Base-by-base conservation (phyloP, 2,113 vertebrate species). In the Promerops cafer region DNA sequence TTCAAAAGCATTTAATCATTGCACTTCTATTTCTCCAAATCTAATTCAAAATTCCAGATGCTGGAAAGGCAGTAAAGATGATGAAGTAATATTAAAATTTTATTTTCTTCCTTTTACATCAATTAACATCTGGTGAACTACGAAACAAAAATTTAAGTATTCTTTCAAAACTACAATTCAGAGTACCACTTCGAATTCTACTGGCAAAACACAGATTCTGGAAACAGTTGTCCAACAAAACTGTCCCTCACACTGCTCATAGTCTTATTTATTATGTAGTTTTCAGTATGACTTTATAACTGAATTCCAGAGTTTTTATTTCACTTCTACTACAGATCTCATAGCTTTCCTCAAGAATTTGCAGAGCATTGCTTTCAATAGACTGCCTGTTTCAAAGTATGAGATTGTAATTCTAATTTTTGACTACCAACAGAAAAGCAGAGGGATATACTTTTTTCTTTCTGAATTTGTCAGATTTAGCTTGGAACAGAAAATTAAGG, bases 201-300 rank as follows among this genome's bases (percentile, higher is more conserved):
- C 17, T 16, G 30, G 13, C 4, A 83, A 63, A 42, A 65, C 0
- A 0, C 2, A 24, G 27, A 60, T 33, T 65, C 19, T 57, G 14
- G 31, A 70, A 80, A 83, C 6, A 27, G 44, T n/a, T 78, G 8
- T 49, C 18, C 22, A 69, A 35, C 20, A 54, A 33, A 80, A 42
- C 30, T 45, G 9, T 28, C 12, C 5, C 11, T 15, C 8, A 26
- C 6, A 20, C 2, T 65, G 2, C 10, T 64, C n/a, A 31, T 3
- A 42, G 33, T 21, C 23, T 50, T 54, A 31, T 30, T 64, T 50
- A 71, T 23, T 40, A 35, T 19, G 19, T 30, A 63, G 10, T 76
- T 68, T 50, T 4, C 5, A 54, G 52, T 44, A 1, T 26, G 10
- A 27, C 3, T 53, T 83, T 79, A 28, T 42, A 76, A 76, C 3